Evolutionary conservation across 2,113 vertebrate species (phyloP), one percentile per base, ranked within the genome.

Genomic region (Vireo altiloquus): DNA sequence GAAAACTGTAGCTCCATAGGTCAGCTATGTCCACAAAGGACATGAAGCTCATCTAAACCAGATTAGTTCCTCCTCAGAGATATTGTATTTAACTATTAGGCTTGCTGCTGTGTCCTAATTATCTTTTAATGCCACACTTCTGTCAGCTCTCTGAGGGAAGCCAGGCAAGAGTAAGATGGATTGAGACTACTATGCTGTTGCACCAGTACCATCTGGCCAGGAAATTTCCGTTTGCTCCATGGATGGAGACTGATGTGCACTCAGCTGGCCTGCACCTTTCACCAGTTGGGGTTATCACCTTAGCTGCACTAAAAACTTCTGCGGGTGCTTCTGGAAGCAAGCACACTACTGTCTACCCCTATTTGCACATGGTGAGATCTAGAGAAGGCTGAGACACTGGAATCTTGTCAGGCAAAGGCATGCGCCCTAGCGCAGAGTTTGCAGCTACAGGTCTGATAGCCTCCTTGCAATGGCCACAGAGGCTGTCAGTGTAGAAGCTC

Each of bases 321-420:
- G n/a, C n/a, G n/a, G 0, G 52, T 27, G 47, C 19, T 82, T 61
- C 52, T n/a, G 42, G 33, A 85, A 88, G 49, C 0, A 3, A 39
- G 31, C 9, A 46, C 0, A 0, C 0, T 1, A 24, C 42, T 31
- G 28, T 52, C 42, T 37, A 35, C 23, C 17, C 37, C 16, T 65
- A 6, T 31, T 37, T 7, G 0, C 22, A 7, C 15, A 6, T 2
- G 4, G 27, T 0, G 2, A 76, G 35, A 39, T 53, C 22, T 3
- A 1, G 44, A 76, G 44, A 70, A 85, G 53, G n/a, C 4, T 3
- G 1, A 79, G 70, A 54, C 1, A 1, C 24, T 2, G 1, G 8
- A 31, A 68, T 15, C 21, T 50, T 2, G 0, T 28, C 5, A 6
- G 25, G 39, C 11, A 10, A 70, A 90, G 7, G 56, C 3, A 3